A percentile compares a stretch with the other conserved stretches of the same genome.
Evolutionary conservation across 2,888 invertebrate species (phyloP).

Genomic region (Cephonodes hylas): DNA sequence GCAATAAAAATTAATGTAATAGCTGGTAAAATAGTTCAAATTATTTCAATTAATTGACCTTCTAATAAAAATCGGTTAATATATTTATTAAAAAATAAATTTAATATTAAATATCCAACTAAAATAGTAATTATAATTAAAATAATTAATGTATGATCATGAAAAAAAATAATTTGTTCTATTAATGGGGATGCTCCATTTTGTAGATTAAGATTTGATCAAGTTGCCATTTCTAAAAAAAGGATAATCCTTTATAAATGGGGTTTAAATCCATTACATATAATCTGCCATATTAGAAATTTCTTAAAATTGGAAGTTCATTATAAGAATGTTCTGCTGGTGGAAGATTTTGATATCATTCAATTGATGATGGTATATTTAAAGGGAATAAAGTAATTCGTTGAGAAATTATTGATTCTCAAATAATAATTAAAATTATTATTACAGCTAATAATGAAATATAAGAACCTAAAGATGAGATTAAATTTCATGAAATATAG

Average conservation of each 20-base stretch:
- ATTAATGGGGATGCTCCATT: conserved; percentile 83
- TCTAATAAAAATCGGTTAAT: conserved; percentile 81
- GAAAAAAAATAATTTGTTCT: conserved; percentile 84
- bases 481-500: conserved; percentile 84
- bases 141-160: conserved; percentile 83
- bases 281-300: conserved; percentile 83
- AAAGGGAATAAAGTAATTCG: conserved; percentile 73
- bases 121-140: conserved; percentile 82
- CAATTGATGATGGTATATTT: conserved; percentile 80
- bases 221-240: conserved; percentile 84
- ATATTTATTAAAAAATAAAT: conserved; percentile 79
- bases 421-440: conserved; percentile 82
- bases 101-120: conserved; percentile 80
- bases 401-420: conserved; percentile 80
- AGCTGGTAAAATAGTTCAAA: conserved; percentile 83
- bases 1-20: conserved; percentile 83
- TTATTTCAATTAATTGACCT: conserved; percentile 83
- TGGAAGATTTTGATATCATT: conserved; percentile 82
- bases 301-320: conserved; percentile 80
- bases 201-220: conserved; percentile 81
- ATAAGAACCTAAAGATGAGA: conserved; percentile 85
- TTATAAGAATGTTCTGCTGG: conserved; percentile 82
- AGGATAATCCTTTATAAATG: conserved; percentile 83
- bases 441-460: conserved; percentile 82
- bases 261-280: conserved; percentile 84